A percentile compares a stretch with the other conserved stretches of the same genome.
Conservation (phyloP, 37 sponge, comb jelly and placozoan species). For the Spongia lamella region DNA sequence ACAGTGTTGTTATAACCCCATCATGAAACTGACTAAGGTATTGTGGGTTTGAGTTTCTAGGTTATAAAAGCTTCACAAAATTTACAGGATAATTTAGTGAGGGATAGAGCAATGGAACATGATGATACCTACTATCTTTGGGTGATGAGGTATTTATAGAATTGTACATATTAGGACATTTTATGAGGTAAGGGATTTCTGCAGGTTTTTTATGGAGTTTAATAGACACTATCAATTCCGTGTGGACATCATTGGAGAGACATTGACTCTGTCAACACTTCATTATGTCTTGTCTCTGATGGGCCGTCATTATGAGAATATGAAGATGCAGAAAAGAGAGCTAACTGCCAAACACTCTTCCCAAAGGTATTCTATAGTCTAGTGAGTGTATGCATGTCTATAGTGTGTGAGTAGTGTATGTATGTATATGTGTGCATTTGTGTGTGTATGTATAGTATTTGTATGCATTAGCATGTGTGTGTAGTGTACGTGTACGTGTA, state of each 20-base stretch:
- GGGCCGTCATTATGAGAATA: constrained; percentile 68
- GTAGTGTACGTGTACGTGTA: too few relatives aligned
- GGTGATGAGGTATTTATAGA: constrained; percentile 77
- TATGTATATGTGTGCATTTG: too few relatives aligned
- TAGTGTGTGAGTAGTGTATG: not conserved
- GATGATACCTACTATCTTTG: constrained; percentile 96
- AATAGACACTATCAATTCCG: constrained; percentile 70
- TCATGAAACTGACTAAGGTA: constrained; percentile 83
- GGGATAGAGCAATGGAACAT: constrained; percentile 77
- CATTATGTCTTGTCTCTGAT: constrained; percentile 71
- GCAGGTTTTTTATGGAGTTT: constrained; percentile 89
- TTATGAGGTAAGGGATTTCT: not conserved
- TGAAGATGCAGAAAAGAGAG: constrained; percentile 66
- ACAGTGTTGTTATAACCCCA: constrained; percentile 85
- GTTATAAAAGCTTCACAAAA: not conserved
- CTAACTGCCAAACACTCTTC: constrained; percentile 41
- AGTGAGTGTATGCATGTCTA: not conserved
- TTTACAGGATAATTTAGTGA: constrained; percentile 71
- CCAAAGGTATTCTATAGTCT: constrained; percentile 59
- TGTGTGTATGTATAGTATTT: not conserved
- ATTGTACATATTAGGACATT: not conserved
- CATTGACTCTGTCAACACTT: constrained; percentile 58
- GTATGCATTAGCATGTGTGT: too few relatives aligned
- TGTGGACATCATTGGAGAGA: constrained; percentile 79
- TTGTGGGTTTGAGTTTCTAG: not conserved